A percentile compares a stretch with the other conserved stretches of the same genome.
Evolutionary conservation across 2,888 invertebrate genomes (phyloP).

Genomic region (Chironomus tentans): DNA sequence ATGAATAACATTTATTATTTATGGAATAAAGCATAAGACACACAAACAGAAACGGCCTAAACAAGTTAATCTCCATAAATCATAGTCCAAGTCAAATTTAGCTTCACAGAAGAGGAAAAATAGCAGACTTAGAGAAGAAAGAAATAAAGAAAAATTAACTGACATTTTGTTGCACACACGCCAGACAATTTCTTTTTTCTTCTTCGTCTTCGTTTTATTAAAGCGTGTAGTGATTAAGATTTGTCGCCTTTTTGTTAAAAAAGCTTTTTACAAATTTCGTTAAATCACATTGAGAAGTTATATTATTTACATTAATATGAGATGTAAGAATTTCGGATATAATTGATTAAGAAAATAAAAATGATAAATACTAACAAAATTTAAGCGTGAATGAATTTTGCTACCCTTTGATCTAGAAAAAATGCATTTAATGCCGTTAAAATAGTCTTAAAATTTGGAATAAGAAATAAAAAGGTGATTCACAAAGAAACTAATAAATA

Average conservation of each 20-base stretch:
- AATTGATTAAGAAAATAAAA: too few species aligned
- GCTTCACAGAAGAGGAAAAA: too few species aligned
- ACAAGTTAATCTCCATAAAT: conserved; percentile 27
- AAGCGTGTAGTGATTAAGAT: conserved; percentile 17
- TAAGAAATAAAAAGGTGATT: background rate
- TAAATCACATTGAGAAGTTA: conserved; percentile 10
- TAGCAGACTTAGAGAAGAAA: background rate
- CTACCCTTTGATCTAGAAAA: too few species aligned
- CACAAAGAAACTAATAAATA: background rate
- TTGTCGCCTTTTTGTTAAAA: conserved; percentile 16
- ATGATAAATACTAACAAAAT: too few species aligned
- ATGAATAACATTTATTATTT: conserved; percentile 17
- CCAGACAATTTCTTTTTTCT: conserved; percentile 12
- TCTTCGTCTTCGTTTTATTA: conserved; percentile 10
- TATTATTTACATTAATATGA: background rate
- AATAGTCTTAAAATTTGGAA: background rate
- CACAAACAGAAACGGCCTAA: conserved; percentile 13
- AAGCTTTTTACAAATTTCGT: background rate
- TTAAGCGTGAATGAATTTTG: too few species aligned
- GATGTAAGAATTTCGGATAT: too few species aligned
- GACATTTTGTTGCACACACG: conserved; percentile 21
- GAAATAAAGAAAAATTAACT: conserved; percentile 7
- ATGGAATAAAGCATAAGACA: background rate
- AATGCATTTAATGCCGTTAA: too few species aligned
- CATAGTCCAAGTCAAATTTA: background rate